Percentiles rank a stretch among this genome's conserved stretches.
phyloP scores from a whole-genome alignment of 1,140 invertebrate genomes.

The Zaprionus ghesquierei region DNA sequence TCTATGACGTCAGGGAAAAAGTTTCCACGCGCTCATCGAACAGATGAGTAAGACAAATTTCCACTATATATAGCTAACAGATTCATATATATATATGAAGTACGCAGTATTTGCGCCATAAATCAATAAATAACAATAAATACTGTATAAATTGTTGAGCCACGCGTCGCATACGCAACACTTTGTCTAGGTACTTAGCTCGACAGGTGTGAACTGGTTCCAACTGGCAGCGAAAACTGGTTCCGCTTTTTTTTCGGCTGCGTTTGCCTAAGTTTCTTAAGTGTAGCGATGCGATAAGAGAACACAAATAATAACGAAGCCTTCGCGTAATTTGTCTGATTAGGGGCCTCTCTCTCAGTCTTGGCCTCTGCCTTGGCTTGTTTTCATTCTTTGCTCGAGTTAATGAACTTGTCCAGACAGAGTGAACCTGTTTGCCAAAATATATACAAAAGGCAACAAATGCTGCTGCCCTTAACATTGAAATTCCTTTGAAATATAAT shows the following conservation, averaged over 20 bases:
- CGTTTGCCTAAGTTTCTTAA: not conserved
- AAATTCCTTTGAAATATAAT: slow-evolving; percentile 1
- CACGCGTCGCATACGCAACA: slow-evolving; percentile 19
- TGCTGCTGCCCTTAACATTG: not conserved
- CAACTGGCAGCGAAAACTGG: slow-evolving; percentile 34
- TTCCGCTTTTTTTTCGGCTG: slow-evolving; percentile 12
- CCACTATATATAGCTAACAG: not conserved
- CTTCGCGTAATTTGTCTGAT: slow-evolving; percentile 10
- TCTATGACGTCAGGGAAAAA: slow-evolving; percentile 5
- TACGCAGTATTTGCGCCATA: too few species aligned
- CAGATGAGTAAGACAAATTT: slow-evolving; percentile 6
- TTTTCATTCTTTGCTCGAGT: slow-evolving; percentile 16
- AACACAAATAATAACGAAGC: slow-evolving; percentile 7
- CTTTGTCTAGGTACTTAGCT: not conserved
- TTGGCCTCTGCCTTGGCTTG: slow-evolving; percentile 6
- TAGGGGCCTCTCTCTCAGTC: slow-evolving; percentile 16
- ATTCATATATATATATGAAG: not conserved
- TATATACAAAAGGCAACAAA: slow-evolving; percentile 14
- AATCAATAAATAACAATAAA: slow-evolving; percentile 1
- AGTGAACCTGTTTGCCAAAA: slow-evolving; percentile 29
- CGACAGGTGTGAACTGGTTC: slow-evolving; percentile 26
- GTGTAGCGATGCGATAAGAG: slow-evolving; percentile 23
- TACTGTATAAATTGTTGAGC: not conserved
- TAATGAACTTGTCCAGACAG: slow-evolving; percentile 47
- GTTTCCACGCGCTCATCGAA: slow-evolving; percentile 1